Conservation (phyloP, 2,113 vertebrate species). For the Ctenomys sociabilis region DNA sequence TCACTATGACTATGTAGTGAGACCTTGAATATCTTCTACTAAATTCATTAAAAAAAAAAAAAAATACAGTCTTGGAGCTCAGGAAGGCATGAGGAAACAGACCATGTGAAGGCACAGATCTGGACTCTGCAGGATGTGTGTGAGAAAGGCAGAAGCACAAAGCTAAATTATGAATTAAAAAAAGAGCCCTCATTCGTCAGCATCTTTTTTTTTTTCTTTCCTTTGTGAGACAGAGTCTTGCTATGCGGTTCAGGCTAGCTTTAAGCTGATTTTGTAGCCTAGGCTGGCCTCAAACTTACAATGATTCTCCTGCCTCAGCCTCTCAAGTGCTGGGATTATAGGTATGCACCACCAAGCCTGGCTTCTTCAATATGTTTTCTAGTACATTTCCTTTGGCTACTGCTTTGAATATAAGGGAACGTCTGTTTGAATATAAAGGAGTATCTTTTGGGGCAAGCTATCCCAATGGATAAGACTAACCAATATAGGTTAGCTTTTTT, state of each 20-base stretch:
- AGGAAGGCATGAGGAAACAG: background rate
- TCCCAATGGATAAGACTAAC: background rate
- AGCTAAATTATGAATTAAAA: conserved; percentile 10
- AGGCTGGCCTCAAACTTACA: no score
- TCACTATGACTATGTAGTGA: no score
- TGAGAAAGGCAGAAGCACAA: conserved; percentile 8
- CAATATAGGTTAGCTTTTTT: background rate
- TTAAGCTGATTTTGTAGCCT: no score
- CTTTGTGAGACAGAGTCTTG: no score
- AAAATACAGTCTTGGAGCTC: background rate
- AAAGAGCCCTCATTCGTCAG: background rate
- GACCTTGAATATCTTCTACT: no score
- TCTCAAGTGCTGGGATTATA: no score
- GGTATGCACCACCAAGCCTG: no score
- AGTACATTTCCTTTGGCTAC: background rate
- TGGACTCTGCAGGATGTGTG: background rate
- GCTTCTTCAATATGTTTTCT: background rate
- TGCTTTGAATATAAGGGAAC: conserved; percentile 12
- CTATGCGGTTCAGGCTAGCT: no score
- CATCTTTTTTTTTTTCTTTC: background rate
- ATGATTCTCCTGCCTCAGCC: no score
- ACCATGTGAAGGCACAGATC: background rate
- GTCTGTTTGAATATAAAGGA: background rate
- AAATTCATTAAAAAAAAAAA: no score
- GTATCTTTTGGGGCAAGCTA: background rate